phyloP scores from a whole-genome alignment of 2,797 vertebrate species.

The Eidolon dupreanum region DNA sequence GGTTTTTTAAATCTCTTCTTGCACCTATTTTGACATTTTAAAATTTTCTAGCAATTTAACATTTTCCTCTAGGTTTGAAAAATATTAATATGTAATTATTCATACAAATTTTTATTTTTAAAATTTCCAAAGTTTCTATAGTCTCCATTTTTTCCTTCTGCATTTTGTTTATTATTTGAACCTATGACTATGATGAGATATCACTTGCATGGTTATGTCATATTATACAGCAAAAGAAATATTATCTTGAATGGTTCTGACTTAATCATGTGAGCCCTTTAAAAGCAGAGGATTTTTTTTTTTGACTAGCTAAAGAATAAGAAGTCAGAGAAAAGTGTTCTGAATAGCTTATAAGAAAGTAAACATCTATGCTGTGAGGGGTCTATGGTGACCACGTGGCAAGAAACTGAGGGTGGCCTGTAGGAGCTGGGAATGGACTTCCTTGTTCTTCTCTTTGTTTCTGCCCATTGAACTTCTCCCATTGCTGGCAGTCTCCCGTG shows the following conservation, averaged over 20 bases:
- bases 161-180: background rate
- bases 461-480: no score
- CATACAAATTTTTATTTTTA: background rate
- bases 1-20: background rate
- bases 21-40: background rate
- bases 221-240: background rate
- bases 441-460: no score
- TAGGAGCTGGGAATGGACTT: background rate
- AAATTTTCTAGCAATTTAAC: background rate
- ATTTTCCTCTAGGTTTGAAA: background rate
- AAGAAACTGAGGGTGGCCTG: background rate
- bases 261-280: background rate
- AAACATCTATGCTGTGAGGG: background rate
- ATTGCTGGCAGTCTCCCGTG: no score
- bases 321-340: background rate
- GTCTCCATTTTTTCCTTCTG: background rate
- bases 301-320: background rate
- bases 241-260: background rate
- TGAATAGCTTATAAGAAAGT: background rate
- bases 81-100: background rate
- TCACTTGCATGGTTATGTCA: background rate
- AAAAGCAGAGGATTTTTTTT: background rate
- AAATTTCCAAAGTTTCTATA: background rate
- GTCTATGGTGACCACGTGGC: rapidly evolving
- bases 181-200: background rate